A percentile compares a stretch with the other conserved stretches of the same genome.
phyloP scores from a whole-genome alignment of 2,113 vertebrate genomes.

The Callipepla squamata region DNA sequence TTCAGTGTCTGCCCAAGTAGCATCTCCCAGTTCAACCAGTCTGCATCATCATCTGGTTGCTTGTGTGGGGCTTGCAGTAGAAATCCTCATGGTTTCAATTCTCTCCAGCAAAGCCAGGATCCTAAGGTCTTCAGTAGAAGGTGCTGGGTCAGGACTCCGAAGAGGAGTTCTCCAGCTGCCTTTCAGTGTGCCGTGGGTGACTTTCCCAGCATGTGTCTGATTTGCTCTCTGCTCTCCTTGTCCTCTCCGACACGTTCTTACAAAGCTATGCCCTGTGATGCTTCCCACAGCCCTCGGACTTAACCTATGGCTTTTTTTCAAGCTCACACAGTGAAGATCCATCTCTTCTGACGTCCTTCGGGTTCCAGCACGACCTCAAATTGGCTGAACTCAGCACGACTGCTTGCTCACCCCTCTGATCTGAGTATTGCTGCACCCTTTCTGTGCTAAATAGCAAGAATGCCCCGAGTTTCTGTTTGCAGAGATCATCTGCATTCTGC shows the following conservation, averaged over 20 bases:
- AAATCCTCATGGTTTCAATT: not conserved
- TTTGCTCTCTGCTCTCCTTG: not conserved
- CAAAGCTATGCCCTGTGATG: fast-evolving
- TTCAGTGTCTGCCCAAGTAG: fast-evolving
- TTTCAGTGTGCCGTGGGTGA: not conserved
- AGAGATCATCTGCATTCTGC: not conserved
- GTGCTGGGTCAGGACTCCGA: not conserved
- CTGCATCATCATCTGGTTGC: fast-evolving
- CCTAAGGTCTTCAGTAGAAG: not conserved
- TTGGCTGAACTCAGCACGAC: not conserved
- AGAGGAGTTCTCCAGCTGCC: not conserved
- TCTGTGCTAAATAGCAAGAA: not conserved
- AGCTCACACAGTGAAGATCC: not conserved
- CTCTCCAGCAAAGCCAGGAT: not conserved
- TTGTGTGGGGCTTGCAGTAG: fast-evolving
- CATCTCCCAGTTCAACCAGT: not conserved
- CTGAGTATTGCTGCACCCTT: not conserved
- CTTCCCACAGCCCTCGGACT: not conserved
- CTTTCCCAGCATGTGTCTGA: fast-evolving
- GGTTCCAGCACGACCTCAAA: not conserved
- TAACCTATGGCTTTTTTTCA: not conserved
- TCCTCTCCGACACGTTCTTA: fast-evolving
- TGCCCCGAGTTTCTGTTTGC: not conserved
- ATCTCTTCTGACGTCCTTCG: not conserved
- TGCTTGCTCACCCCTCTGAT: not conserved